A percentile compares a stretch with the other conserved stretches of the same genome.
Evolutionary conservation across 2,113 vertebrate species (phyloP).

Genomic region (Psephotus haematonotus): DNA sequence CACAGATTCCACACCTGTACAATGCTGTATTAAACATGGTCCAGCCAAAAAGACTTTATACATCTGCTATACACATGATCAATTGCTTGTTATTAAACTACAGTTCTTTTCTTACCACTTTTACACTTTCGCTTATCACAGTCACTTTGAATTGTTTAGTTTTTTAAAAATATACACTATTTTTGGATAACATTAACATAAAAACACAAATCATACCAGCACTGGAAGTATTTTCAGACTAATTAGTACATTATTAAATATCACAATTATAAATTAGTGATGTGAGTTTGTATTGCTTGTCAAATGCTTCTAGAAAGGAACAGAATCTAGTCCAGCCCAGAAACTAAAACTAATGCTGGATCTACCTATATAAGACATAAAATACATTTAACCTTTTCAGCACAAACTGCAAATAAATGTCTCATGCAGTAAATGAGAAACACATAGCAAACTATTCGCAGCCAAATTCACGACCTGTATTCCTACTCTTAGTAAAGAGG

Average conservation of each 20-base stretch:
- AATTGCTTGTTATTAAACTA: not conserved
- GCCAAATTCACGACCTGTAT: not conserved
- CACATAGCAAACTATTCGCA: rapidly evolving
- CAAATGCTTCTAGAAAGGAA: not conserved
- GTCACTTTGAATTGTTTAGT: not conserved
- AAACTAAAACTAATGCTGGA: not conserved
- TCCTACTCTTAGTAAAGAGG: not conserved
- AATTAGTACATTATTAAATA: not conserved
- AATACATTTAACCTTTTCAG: not conserved
- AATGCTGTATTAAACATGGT: not conserved
- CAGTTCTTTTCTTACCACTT: not conserved
- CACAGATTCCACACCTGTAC: rapidly evolving
- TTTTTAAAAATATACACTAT: not conserved
- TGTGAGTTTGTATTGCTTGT: not conserved
- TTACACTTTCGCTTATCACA: not conserved
- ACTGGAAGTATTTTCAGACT: not conserved
- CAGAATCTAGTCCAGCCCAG: not conserved
- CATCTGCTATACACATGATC: not conserved
- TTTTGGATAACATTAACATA: not conserved
- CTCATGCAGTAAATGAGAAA: not conserved
- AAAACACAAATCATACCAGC: not conserved
- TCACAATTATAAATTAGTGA: not conserved
- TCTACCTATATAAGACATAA: not conserved
- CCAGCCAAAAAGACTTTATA: not conserved
- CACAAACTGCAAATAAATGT: not conserved